Conservation (phyloP, 1,140 invertebrate species). For the Dendrolimus punctatus region DNA sequence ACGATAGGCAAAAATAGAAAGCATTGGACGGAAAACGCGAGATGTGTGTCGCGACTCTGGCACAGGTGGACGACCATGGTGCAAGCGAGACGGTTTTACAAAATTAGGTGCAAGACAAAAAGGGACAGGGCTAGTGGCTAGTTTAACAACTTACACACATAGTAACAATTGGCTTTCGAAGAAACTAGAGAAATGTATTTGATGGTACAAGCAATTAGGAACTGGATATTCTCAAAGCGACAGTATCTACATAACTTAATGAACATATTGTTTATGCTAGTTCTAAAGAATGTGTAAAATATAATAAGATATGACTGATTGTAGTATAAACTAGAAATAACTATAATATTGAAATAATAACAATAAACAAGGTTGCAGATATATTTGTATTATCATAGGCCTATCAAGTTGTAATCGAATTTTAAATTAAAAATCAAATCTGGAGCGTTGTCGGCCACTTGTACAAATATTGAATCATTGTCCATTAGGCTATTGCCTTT, state of each 20-base stretch:
- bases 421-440: no score
- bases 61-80: constrained; percentile 48
- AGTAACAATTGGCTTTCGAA: constrained; percentile 44
- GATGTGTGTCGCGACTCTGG: constrained; percentile 53
- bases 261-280: no score
- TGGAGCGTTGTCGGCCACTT: no score
- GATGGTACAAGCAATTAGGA: constrained; percentile 29
- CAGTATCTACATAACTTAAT: background rate
- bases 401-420: no score
- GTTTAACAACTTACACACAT: constrained; percentile 39
- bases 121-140: constrained; percentile 39
- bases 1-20: constrained; percentile 63
- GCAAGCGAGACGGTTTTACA: constrained; percentile 35
- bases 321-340: no score
- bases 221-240: constrained; percentile 20
- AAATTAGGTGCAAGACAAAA: constrained; percentile 35
- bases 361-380: no score
- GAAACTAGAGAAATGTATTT: constrained; percentile 46
- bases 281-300: no score
- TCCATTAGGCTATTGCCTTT: no score
- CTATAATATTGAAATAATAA: no score
- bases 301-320: no score
- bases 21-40: constrained; percentile 46
- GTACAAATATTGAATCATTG: no score
- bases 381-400: no score